These are phyloP conservation scores for Ameiurus melas DNA, from an alignment of 2,113 vertebrate species.

Conservation along the genomic window DNA sequence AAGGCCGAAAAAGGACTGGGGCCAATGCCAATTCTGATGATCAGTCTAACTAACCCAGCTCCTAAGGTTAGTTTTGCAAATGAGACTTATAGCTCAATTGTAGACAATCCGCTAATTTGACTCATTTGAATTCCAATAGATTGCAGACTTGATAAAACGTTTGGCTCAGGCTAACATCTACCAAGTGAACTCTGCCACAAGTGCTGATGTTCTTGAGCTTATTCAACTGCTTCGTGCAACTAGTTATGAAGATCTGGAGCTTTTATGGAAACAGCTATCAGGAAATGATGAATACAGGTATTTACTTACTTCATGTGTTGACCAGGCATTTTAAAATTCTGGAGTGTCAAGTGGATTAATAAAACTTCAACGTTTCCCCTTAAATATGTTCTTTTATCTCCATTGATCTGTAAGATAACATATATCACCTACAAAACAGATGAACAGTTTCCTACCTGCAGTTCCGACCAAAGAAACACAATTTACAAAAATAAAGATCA, in stretches of 20 bases:
- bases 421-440: not conserved
- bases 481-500: not conserved
- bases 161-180: constrained; percentile 72
- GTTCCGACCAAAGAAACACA: not conserved
- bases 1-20: constrained; percentile 58
- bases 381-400: not conserved
- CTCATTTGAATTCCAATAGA: constrained; percentile 61
- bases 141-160: constrained; percentile 71
- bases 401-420: not conserved
- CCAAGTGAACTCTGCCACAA: constrained; percentile 66
- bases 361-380: not conserved
- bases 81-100: not conserved
- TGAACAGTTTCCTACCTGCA: too few relatives aligned
- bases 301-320: not conserved
- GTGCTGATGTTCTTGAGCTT: constrained; percentile 69
- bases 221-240: constrained; percentile 70
- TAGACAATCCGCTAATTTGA: not conserved
- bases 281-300: constrained; percentile 67
- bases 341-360: not conserved
- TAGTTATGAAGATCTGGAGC: constrained; percentile 62
- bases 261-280: constrained; percentile 69
- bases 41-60: constrained; percentile 65
- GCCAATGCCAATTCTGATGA: constrained; percentile 71
- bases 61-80: constrained; percentile 67
- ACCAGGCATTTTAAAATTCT: not conserved